phyloP scores from a whole-genome alignment of 2,888 invertebrate species.

The Orchesellides sinensis region DNA sequence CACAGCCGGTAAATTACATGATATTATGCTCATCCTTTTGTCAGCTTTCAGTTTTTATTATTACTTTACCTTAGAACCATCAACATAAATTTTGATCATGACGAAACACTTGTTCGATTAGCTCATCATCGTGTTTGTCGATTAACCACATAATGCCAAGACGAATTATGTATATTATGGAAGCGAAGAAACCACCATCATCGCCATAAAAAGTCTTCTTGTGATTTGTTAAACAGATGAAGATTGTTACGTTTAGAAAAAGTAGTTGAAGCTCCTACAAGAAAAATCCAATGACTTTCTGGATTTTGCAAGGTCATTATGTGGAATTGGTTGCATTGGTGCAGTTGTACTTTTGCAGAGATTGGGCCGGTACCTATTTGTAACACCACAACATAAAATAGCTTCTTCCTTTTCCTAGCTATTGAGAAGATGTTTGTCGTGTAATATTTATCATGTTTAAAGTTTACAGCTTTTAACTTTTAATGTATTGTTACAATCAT shows the following conservation, averaged over 20 bases:
- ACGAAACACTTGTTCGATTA: conserved; percentile 20
- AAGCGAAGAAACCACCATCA: background rate
- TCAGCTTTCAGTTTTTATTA: background rate
- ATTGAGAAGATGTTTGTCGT: no score
- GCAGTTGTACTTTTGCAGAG: no score
- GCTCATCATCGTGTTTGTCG: conserved; percentile 11
- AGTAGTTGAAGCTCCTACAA: conserved; percentile 9
- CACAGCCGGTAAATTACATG: background rate
- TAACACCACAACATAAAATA: background rate
- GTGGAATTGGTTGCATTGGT: no score
- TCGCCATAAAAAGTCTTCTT: background rate
- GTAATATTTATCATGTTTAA: no score
- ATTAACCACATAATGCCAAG: background rate
- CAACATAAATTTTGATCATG: conserved; percentile 15
- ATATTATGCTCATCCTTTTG: background rate
- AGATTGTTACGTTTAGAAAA: background rate
- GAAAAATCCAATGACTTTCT: conserved; percentile 58
- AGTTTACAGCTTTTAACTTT: no score
- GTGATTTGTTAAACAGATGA: background rate
- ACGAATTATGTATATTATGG: background rate
- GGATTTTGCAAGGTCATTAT: conserved; percentile 51
- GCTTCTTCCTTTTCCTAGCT: no score
- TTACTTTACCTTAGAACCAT: background rate
- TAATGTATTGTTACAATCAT: no score
- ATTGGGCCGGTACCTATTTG: no score